Percentiles rank a stretch among this genome's conserved stretches.
Conservation (phyloP, 2,797 vertebrate genomes). For the Catamblyrhynchus diadema region DNA sequence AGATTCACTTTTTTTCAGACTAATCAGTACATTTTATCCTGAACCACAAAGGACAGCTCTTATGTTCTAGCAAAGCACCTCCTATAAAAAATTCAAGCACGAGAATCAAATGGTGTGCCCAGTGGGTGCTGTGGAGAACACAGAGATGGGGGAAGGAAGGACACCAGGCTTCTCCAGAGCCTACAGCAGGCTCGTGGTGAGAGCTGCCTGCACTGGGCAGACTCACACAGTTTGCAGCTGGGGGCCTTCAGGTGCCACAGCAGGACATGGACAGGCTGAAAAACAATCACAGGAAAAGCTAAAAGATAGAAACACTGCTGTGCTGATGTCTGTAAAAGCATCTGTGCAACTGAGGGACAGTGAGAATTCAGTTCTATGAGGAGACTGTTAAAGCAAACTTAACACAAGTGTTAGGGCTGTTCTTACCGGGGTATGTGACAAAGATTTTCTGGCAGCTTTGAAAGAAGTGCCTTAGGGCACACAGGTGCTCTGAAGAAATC, state of each 20-base stretch:
- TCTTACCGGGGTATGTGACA: background rate
- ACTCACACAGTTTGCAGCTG: too few relatives aligned
- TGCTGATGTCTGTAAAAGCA: background rate
- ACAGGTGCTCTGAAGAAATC: background rate
- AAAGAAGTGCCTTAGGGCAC: background rate
- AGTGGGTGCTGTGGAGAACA: background rate
- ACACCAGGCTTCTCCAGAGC: background rate
- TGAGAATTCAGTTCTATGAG: background rate
- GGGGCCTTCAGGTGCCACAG: background rate
- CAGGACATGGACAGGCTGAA: background rate
- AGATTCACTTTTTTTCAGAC: background rate
- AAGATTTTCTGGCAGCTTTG: background rate
- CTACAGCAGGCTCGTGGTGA: background rate
- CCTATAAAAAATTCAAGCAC: background rate
- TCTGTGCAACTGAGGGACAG: background rate
- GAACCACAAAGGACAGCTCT: background rate
- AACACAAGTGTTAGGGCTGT: background rate
- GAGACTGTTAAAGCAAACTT: background rate
- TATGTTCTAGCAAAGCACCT: background rate
- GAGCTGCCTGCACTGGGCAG: background rate
- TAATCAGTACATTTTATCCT: background rate
- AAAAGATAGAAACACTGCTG: background rate
- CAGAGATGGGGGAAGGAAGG: accelerated
- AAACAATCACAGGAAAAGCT: background rate
- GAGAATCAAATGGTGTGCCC: background rate